A percentile compares a stretch with the other conserved stretches of the same genome.
Evolutionary conservation across 2,797 vertebrate genomes (phyloP).

Genomic region (Morelia viridis): DNA sequence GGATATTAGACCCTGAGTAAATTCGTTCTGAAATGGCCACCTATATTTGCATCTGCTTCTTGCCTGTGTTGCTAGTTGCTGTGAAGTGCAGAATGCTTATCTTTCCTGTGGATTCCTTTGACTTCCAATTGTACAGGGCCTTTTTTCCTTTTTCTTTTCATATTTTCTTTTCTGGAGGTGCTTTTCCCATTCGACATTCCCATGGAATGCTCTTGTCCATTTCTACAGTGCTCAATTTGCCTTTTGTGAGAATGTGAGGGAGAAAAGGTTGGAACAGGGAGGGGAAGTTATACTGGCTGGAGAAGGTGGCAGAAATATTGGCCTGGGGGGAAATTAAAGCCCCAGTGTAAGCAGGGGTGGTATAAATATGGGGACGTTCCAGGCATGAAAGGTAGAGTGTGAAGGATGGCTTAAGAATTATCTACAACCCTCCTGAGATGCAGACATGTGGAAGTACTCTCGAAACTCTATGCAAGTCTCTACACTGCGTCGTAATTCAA

Average conservation of each 20-base stretch:
- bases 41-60: neutral
- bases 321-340: slow-evolving; percentile 15
- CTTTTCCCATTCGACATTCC: neutral
- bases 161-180: neutral
- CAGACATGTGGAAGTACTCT: slow-evolving; percentile 10
- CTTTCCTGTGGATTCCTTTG: neutral
- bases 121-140: neutral
- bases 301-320: slow-evolving; percentile 10
- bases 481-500: slow-evolving; percentile 1
- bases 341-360: neutral
- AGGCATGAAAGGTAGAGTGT: neutral
- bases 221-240: neutral
- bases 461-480: neutral
- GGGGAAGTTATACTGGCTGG: neutral
- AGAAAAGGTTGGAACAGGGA: neutral
- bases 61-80: too few relatives aligned
- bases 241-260: neutral
- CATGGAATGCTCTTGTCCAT: neutral
- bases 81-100: neutral
- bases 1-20: slow-evolving; percentile 4
- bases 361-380: slow-evolving; percentile 5
- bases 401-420: slow-evolving; percentile 12
- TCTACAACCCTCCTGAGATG: slow-evolving; percentile 22
- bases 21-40: neutral
- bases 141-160: neutral